Evolutionary conservation across 2,797 vertebrate species (phyloP).

Genomic region (Sebastes iracundus): DNA sequence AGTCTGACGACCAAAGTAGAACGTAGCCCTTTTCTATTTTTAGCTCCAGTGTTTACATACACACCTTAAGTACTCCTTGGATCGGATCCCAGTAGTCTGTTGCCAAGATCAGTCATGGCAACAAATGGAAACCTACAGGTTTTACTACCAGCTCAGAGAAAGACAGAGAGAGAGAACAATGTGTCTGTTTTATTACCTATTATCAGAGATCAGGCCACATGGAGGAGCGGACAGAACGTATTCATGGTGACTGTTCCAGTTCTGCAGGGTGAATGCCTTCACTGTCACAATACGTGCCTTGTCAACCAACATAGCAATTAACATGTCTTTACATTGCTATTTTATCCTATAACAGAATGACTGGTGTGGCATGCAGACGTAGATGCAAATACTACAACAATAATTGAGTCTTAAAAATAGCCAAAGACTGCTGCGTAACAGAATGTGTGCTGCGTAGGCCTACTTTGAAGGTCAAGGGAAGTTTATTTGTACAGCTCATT

Average conservation of each 20-base stretch:
- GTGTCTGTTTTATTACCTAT: conserved; percentile 10
- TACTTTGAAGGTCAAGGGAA: conserved; percentile 21
- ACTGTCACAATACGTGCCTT: not conserved
- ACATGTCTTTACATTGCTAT: fast-evolving
- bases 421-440: not conserved
- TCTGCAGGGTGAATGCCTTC: not conserved
- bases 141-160: conserved; percentile 35
- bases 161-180: not conserved
- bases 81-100: conserved; percentile 30
- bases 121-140: conserved; percentile 46
- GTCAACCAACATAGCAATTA: not conserved
- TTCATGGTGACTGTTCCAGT: not conserved
- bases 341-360: not conserved
- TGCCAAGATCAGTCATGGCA: conserved; percentile 44
- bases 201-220: not conserved
- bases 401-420: conserved; percentile 32
- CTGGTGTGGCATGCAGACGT: not conserved
- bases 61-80: conserved; percentile 59
- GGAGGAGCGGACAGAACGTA: not conserved
- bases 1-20: conserved; percentile 18
- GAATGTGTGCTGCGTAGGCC: conserved; percentile 19
- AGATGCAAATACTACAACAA: conserved; percentile 1
- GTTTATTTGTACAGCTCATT: conserved; percentile 46
- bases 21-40: conserved; percentile 55
- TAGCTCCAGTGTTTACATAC: conserved; percentile 54